Evolutionary conservation across 2,113 vertebrate genomes (phyloP).

Genomic region (Peucedramus taeniatus): DNA sequence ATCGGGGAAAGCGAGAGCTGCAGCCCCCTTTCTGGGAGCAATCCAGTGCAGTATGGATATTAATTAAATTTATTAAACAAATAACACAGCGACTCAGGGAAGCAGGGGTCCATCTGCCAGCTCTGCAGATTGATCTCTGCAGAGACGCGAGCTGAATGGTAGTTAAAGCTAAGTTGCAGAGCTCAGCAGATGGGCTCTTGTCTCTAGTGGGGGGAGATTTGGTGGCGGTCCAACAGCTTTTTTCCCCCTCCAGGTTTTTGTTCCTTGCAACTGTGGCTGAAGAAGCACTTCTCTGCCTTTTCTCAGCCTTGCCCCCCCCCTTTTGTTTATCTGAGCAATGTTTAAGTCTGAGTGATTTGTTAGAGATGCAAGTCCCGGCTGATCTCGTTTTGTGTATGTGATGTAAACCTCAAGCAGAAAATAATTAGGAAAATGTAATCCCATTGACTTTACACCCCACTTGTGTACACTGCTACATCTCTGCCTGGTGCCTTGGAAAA

Average conservation of each 20-base stretch:
- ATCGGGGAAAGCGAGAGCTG: slow-evolving; percentile 58
- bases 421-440: slow-evolving; percentile 83
- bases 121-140: slow-evolving; percentile 78
- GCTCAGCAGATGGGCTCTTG: slow-evolving; percentile 86
- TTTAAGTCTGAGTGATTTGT: slow-evolving; percentile 82
- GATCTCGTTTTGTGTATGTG: slow-evolving; percentile 76
- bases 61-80: slow-evolving; percentile 94
- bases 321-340: slow-evolving; percentile 81
- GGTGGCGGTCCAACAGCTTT: slow-evolving; percentile 82
- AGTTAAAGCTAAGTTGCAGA: slow-evolving; percentile 80
- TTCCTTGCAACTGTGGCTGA: slow-evolving; percentile 78
- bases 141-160: slow-evolving; percentile 80
- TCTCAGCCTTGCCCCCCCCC: slow-evolving; percentile 66
- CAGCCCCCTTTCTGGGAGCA: slow-evolving; percentile 76
- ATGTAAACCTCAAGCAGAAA: slow-evolving; percentile 79
- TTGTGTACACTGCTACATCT: slow-evolving; percentile 61
- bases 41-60: slow-evolving; percentile 82
- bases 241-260: slow-evolving; percentile 81
- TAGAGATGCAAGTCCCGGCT: slow-evolving; percentile 75
- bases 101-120: slow-evolving; percentile 85
- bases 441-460: slow-evolving; percentile 78
- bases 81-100: slow-evolving; percentile 80
- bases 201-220: slow-evolving; percentile 83
- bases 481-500: slow-evolving; percentile 40
- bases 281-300: slow-evolving; percentile 78